Conservation (phyloP, 1,140 invertebrate species). For the Helicoverpa armigera region DNA sequence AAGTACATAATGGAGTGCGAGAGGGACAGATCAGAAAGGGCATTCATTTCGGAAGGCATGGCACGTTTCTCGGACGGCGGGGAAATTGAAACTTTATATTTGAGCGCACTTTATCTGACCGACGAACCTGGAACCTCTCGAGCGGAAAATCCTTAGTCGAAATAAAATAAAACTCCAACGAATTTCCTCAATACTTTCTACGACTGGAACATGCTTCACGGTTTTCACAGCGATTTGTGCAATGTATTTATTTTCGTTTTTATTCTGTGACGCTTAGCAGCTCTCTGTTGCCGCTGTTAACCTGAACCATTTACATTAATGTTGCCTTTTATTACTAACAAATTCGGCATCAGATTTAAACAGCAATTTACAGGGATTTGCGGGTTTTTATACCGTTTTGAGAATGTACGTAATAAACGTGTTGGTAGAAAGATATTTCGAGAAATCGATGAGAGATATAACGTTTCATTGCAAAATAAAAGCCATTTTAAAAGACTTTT, state of each 20-base stretch:
- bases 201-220: constrained; percentile 60
- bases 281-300: constrained; percentile 23
- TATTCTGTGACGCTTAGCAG: constrained; percentile 31
- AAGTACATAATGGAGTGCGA: constrained; percentile 52
- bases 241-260: constrained; percentile 52
- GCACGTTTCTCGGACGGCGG: constrained; percentile 68
- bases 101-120: constrained; percentile 80
- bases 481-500: constrained; percentile 9
- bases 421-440: not conserved
- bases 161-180: constrained; percentile 73
- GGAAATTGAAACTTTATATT: constrained; percentile 85
- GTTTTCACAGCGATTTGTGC: constrained; percentile 63
- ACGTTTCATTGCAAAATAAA: constrained; percentile 9
- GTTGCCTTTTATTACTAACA: constrained; percentile 33
- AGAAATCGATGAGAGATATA: constrained; percentile 18
- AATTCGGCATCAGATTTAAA: constrained; percentile 40
- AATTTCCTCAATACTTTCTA: constrained; percentile 68
- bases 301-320: constrained; percentile 36
- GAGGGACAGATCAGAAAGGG: constrained; percentile 63
- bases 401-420: not conserved
- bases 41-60: constrained; percentile 65
- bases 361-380: constrained; percentile 19
- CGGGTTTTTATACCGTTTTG: constrained; percentile 9
- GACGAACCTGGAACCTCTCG: constrained; percentile 69
- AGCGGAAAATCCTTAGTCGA: constrained; percentile 71